Percentiles rank a stretch among this genome's conserved stretches.
phyloP scores from a whole-genome alignment of 2,888 invertebrate genomes.

The Hyppa rectilinea region DNA sequence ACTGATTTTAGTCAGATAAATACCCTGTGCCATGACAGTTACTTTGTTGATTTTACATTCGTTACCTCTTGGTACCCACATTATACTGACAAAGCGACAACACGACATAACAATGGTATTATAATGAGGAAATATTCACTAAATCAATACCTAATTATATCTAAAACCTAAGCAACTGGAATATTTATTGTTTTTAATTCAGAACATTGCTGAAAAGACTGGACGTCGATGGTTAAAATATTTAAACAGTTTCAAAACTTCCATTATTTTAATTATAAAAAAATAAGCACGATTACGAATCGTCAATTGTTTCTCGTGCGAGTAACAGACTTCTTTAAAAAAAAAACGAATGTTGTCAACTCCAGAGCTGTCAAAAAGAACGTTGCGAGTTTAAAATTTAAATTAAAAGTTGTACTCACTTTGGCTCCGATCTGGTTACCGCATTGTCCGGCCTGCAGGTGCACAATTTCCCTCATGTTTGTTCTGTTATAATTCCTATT shows the following conservation, averaged over 20 bases:
- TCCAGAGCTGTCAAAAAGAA: constrained; percentile 63
- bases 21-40: constrained; percentile 11
- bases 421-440: constrained; percentile 95
- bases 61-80: constrained; percentile 40
- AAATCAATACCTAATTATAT: background rate
- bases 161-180: background rate
- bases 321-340: background rate
- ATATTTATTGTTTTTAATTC: background rate
- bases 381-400: constrained; percentile 63
- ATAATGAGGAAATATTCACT: constrained; percentile 5
- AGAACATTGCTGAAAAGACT: background rate
- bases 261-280: background rate
- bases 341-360: constrained; percentile 16
- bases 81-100: background rate
- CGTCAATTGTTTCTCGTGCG: background rate
- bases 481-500: constrained; percentile 68
- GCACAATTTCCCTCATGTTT: constrained; percentile 96
- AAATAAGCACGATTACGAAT: background rate
- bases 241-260: background rate
- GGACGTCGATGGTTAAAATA: background rate
- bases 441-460: constrained; percentile 95
- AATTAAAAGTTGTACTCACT: constrained; percentile 78
- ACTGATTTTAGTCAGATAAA: constrained; percentile 9
- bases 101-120: constrained; percentile 12
- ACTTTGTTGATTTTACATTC: background rate